Evolutionary conservation across 2,113 vertebrate species (phyloP), one percentile per base, ranked within the genome.

Genomic region (Pollimyrus isidori): DNA sequence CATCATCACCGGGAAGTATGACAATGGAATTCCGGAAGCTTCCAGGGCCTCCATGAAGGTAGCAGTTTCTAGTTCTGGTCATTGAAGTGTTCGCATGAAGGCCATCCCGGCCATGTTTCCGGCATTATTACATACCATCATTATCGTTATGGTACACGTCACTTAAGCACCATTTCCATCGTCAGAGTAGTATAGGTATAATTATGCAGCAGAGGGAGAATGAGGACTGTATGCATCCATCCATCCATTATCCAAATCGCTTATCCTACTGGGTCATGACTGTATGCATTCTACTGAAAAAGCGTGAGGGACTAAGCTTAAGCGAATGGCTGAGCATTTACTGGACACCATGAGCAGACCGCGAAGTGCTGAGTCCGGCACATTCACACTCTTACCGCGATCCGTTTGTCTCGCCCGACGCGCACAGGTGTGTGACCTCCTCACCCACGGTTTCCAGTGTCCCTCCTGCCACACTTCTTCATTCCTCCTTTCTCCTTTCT

Each of bases 11-110:
- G 98, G 98, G 90, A 99, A 99, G 95, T 99, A 99, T 0, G 97
- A 98, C 92, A 99, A 98, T 0, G 98, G 98, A 35, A 98, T 99
- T 90, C 98, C 98, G 73, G 98, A 99, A 91, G 96, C 96, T 90
- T 98, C 98, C 85, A 96, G 98, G 92, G 98, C 98, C 49, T 98
- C 98, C 0, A 95, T 99, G 91, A 99, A 99, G 97, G 98, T 99
- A 96, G 65, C 83, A 0, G 15, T 7, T 35, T 19, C 73, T 42
- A 83, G 11, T 45, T 26, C 35, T 7, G 0, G 0, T 13, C 4
- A 65, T 56, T 9, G 21, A 23, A 23, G 46, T n/a, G 19, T 84
- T 84, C 17, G 7, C 39, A 46, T 10, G 49, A 48, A 49, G 45
- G 46, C 19, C 19, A 26, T 17, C 69, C 35, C 7, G 42, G 7